These are phyloP conservation scores for Antedon bifida DNA, from an alignment of 35 echinoderm and acorn worm species.

Conservation along the genomic window DNA sequence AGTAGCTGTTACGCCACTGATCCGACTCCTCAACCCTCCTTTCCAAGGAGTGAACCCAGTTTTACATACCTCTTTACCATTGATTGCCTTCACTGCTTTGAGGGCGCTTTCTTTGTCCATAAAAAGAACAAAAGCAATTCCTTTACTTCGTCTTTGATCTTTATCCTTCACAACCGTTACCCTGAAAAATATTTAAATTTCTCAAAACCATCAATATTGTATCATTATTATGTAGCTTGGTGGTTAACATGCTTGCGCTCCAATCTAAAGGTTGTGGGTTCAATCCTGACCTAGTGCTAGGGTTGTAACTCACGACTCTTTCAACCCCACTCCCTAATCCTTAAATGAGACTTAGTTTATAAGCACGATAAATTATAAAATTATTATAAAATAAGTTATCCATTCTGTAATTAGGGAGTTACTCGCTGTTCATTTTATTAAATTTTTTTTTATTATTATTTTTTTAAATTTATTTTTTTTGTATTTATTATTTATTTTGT, in stretches of 20 bases:
- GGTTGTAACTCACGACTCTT: too few relatives aligned
- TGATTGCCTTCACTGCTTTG: conserved; percentile 65
- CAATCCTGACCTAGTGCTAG: too few relatives aligned
- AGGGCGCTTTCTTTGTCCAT: conserved; percentile 66
- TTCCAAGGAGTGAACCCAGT: too few relatives aligned
- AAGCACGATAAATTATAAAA: too few relatives aligned
- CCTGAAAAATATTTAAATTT: conserved; percentile 36
- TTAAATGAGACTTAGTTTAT: background rate
- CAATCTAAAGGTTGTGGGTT: background rate
- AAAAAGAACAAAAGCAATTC: conserved; percentile 80
- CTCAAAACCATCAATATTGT: background rate
- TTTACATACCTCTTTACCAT: conserved; percentile 70
- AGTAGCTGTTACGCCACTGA: too few relatives aligned
- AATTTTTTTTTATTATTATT: too few relatives aligned
- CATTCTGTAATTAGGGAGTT: background rate
- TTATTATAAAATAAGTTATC: background rate
- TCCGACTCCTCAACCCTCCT: too few relatives aligned
- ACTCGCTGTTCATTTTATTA: too few relatives aligned
- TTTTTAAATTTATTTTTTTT: too few relatives aligned
- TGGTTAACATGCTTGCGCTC: too few relatives aligned
- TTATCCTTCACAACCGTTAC: conserved; percentile 90
- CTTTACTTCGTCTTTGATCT: conserved; percentile 78
- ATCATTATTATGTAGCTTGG: background rate
- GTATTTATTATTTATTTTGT: too few relatives aligned
- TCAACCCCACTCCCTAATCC: too few relatives aligned